These are phyloP conservation scores for Protonemura montana DNA, from an alignment of 2,888 invertebrate species.

Conservation along the genomic window DNA sequence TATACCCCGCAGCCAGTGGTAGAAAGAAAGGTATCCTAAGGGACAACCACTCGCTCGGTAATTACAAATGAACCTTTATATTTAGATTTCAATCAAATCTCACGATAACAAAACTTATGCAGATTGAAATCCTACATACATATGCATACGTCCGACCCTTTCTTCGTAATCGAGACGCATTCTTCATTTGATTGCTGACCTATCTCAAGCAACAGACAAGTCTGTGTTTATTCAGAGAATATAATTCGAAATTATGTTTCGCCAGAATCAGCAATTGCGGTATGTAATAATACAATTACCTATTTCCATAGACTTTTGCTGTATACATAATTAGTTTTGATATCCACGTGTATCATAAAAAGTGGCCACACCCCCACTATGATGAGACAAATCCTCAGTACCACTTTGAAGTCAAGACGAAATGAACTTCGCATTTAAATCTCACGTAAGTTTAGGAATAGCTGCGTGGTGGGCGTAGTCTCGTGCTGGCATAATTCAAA, in stretches of 20 bases:
- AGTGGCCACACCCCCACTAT: not conserved
- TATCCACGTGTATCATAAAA: not conserved
- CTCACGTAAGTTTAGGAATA: not conserved
- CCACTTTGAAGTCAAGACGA: not conserved
- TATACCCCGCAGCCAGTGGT: not conserved
- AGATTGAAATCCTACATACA: not conserved
- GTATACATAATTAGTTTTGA: not conserved
- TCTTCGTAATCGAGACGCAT: not conserved
- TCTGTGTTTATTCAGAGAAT: slow-evolving; percentile 22
- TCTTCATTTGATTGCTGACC: slow-evolving; percentile 17
- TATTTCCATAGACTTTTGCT: not conserved
- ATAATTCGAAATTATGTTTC: slow-evolving; percentile 13
- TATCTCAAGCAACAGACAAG: slow-evolving; percentile 8
- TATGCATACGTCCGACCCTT: not conserved
- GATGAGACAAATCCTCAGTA: slow-evolving; percentile 12
- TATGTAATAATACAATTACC: not conserved
- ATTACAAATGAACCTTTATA: not conserved
- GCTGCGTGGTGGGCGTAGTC: not conserved
- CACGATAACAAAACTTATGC: slow-evolving; percentile 12
- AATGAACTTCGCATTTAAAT: not conserved
- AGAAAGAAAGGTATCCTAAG: too few species aligned
- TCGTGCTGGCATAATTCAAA: not conserved
- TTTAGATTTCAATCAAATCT: slow-evolving; percentile 12
- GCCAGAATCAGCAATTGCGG: not conserved
- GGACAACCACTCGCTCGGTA: not conserved